Evolutionary conservation across 2,113 vertebrate genomes (phyloP), one percentile per base, ranked within the genome.

Genomic region (Glaucomys volans): DNA sequence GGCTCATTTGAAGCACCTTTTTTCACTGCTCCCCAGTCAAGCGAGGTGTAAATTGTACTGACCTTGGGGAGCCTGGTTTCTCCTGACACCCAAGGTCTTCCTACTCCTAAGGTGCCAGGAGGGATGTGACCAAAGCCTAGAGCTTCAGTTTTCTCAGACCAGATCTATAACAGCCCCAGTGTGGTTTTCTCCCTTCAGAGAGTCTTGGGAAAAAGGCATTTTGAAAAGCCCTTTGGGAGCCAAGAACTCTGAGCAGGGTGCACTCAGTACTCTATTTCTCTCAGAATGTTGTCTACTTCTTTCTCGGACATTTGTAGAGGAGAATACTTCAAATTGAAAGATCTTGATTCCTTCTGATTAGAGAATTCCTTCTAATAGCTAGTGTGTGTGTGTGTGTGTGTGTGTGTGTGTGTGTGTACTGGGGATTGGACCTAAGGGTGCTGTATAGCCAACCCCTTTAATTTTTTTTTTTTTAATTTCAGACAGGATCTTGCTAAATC

Each of bases 1-100:
- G 77, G 82, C 87, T 94, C 30, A 62, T 26, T 59, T 35, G 62
- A 82, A 77, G 50, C 85, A 32, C 54, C 69, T 93, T 64, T 87
- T 72, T 91, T 93, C 57, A 80, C 83, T 87, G 93, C 28, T 89
- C 91, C 47, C 28, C 30, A n/a, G 94, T 67, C 81, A 35, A 79
- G 81, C 0, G 22, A 95, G 74, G 95, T 74, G 93, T 72, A 87
- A 97, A 96, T 97, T 93, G 80, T 92, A 76, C 91, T 81, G 96
- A 97, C 97, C 97, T 97, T 98, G 97, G 69, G 50, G 57, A 96
- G 28, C 52, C 12, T 35, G 62, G 92, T 77, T 94, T 87, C 67
- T 89, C 40, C 79, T 79, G 40, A 84, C 0, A 37, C 90, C 87
- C 95, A 93, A 95, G 92, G 87, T 93, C 92, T 91, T 95, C 96